Evolutionary conservation across 2,888 invertebrate species (phyloP).

Genomic region (Tuberolachnus salignus): DNA sequence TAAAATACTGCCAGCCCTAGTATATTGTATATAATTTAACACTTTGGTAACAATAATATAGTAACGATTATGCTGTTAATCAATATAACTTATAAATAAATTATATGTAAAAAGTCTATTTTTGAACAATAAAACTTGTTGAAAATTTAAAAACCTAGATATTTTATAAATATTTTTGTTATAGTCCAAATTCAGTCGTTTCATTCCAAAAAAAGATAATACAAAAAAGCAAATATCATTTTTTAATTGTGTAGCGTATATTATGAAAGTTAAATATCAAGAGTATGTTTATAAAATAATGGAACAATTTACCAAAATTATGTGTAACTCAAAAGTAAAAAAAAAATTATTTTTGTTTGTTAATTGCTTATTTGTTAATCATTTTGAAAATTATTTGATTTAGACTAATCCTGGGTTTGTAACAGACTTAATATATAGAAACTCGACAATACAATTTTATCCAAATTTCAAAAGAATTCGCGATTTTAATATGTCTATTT

Average conservation of each 20-base stretch:
- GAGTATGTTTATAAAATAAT: conserved; percentile 47
- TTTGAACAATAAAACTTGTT: no score
- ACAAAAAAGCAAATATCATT: conserved; percentile 46
- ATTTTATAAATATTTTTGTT: conserved; percentile 15
- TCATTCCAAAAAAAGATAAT: conserved; percentile 50
- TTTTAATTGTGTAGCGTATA: conserved; percentile 49
- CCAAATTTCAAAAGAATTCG: conserved; percentile 64
- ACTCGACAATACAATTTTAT: conserved; percentile 72
- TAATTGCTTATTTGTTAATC: not conserved
- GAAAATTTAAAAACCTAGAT: not conserved
- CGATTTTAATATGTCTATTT: conserved; percentile 42
- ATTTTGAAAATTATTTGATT: conserved; percentile 59
- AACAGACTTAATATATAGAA: conserved; percentile 68
- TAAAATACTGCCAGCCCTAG: no score
- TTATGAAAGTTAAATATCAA: conserved; percentile 54
- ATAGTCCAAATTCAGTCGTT: conserved; percentile 44
- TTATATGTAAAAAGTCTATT: no score
- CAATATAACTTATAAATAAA: no score
- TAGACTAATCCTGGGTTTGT: conserved; percentile 70
- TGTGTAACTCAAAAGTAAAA: conserved; percentile 51
- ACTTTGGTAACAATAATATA: no score
- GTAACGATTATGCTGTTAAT: no score
- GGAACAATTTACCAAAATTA: conserved; percentile 31
- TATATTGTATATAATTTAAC: no score
- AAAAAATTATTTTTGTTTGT: not conserved